Conservation (phyloP, 2,113 vertebrate genomes). For the Rhabdornis inornatus region DNA sequence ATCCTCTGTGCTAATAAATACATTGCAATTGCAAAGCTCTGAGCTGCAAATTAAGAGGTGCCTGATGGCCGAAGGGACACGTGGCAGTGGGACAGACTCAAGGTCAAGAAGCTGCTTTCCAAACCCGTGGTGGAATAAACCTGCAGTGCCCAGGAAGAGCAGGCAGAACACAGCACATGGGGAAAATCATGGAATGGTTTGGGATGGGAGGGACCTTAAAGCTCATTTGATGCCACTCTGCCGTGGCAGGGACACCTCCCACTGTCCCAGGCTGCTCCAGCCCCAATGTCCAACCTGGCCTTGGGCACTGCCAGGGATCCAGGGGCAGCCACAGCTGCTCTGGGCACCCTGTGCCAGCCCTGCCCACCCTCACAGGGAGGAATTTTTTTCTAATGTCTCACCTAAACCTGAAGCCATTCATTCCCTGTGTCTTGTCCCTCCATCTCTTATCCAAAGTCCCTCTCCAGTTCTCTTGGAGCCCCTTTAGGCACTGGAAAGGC, state of each 20-base stretch:
- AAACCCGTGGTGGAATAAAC: neutral
- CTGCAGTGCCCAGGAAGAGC: neutral
- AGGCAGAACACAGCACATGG: accelerated
- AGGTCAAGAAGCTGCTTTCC: neutral
- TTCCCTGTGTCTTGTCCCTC: neutral
- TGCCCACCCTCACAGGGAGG: accelerated
- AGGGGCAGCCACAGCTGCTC: neutral
- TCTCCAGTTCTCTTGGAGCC: neutral
- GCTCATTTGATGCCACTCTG: too few relatives aligned
- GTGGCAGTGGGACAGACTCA: neutral
- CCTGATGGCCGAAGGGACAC: accelerated
- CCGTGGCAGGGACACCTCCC: neutral
- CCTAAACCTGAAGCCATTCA: neutral
- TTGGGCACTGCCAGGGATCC: neutral
- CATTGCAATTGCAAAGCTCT: accelerated
- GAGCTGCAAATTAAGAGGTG: neutral
- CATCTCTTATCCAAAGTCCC: neutral
- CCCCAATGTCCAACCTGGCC: neutral
- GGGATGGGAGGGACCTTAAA: neutral
- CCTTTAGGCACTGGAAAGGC: neutral
- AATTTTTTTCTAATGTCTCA: neutral
- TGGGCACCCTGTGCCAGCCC: neutral
- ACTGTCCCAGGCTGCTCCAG: neutral
- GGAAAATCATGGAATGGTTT: neutral
- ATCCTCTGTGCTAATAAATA: neutral